Conservation (phyloP, 2,797 vertebrate genomes). For the Diplodus puntazzo region DNA sequence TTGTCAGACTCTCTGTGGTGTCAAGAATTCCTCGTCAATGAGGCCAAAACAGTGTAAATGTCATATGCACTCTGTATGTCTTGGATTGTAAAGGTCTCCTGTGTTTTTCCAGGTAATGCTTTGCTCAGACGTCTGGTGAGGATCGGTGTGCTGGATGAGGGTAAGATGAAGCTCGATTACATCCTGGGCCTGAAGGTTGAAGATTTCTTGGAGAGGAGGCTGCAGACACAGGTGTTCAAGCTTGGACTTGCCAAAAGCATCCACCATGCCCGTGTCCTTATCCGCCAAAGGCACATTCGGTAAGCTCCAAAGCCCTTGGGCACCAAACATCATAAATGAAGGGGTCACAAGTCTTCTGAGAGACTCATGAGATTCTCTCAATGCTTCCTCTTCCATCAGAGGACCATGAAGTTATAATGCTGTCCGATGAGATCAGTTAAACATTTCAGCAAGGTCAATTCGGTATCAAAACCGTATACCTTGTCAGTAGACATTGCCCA, state of each 20-base stretch:
- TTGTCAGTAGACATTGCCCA: constrained; percentile 86
- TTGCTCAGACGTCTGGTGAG: constrained; percentile 93
- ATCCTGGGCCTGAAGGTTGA: constrained; percentile 96
- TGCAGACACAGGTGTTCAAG: constrained; percentile 97
- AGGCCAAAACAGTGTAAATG: constrained; percentile 61
- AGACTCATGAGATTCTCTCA: constrained; percentile 60
- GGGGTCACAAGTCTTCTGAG: background rate
- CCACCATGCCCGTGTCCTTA: constrained; percentile 94
- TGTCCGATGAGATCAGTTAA: constrained; percentile 65
- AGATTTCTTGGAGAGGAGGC: constrained; percentile 94
- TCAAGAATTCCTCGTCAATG: constrained; percentile 88
- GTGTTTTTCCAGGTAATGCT: constrained; percentile 88
- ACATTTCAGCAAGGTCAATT: constrained; percentile 92
- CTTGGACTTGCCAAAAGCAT: constrained; percentile 96
- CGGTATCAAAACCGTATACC: constrained; percentile 94
- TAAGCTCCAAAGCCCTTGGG: constrained; percentile 60
- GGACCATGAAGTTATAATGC: constrained; percentile 60
- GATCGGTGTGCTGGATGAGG: constrained; percentile 94
- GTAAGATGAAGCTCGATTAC: constrained; percentile 98
- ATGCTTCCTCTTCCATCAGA: constrained; percentile 84
- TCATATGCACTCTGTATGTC: accelerated
- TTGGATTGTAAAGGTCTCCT: background rate
- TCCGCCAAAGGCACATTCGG: constrained; percentile 97
- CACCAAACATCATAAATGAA: background rate
- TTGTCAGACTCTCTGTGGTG: constrained; percentile 81